Evolutionary conservation across 2,888 invertebrate genomes (phyloP).

Genomic region (Ganaspis brasiliensis): DNA sequence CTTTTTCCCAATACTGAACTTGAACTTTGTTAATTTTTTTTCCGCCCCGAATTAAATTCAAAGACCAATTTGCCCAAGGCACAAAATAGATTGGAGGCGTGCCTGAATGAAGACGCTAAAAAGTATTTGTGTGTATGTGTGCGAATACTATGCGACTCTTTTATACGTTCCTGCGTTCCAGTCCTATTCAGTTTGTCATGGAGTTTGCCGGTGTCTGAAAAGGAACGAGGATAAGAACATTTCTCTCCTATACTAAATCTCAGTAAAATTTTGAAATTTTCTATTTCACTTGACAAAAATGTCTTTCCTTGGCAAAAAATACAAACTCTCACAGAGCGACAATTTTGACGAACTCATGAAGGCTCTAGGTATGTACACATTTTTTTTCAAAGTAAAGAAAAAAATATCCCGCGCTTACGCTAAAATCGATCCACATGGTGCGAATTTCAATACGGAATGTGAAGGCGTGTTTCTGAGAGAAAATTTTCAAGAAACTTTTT

Average conservation of each 20-base stretch:
- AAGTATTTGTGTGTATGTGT: conserved; percentile 14
- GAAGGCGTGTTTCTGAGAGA: neutral
- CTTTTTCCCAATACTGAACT: too few relatives aligned
- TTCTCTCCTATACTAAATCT: conserved; percentile 22
- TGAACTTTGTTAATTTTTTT: too few relatives aligned
- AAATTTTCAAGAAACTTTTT: neutral
- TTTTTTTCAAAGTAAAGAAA: conserved; percentile 11
- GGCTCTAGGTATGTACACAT: conserved; percentile 86
- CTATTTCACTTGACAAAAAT: neutral
- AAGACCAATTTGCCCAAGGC: conserved; percentile 3
- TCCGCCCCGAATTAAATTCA: too few relatives aligned
- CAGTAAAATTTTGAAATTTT: conserved; percentile 43
- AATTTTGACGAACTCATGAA: conserved; percentile 96
- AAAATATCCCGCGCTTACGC: neutral
- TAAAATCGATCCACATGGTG: conserved; percentile 27
- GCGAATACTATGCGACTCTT: neutral
- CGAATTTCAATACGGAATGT: neutral
- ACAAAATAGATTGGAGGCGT: conserved; percentile 6
- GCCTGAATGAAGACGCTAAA: conserved; percentile 2
- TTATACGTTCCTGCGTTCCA: neutral
- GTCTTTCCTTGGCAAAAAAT: conserved; percentile 87
- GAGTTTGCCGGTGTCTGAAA: conserved; percentile 53
- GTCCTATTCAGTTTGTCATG: conserved; percentile 37
- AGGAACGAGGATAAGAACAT: conserved; percentile 29
- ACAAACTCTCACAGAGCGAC: conserved; percentile 90